Conservation (phyloP, 2,113 vertebrate genomes). For the Cheilinus undulatus region DNA sequence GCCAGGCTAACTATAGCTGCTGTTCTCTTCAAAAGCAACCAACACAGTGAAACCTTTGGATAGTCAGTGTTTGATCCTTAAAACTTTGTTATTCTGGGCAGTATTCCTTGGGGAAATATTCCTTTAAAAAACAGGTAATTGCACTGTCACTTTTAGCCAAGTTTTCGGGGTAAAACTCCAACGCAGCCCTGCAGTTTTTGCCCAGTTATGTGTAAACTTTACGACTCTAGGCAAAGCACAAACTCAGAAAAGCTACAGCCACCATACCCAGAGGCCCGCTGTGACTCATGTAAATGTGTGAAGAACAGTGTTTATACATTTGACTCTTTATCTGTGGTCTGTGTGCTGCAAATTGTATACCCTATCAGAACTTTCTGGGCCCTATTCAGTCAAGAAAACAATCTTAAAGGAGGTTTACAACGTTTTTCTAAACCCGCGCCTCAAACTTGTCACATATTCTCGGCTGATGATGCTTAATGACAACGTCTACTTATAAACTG, state of each 20-base stretch:
- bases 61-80: not conserved
- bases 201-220: constrained; percentile 9
- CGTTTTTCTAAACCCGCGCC: constrained; percentile 57
- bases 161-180: constrained; percentile 18
- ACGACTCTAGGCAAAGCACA: constrained; percentile 65
- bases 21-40: not conserved
- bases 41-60: not conserved
- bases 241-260: constrained; percentile 34
- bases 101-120: not conserved
- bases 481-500: constrained; percentile 45
- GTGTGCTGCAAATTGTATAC: constrained; percentile 31
- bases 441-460: constrained; percentile 52
- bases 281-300: constrained; percentile 24
- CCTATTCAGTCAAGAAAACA: constrained; percentile 60
- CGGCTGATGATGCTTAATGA: constrained; percentile 34
- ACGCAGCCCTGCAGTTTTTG: constrained; percentile 13
- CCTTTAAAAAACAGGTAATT: constrained; percentile 40
- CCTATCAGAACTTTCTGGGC: constrained; percentile 31
- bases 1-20: not conserved
- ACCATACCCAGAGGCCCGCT: constrained; percentile 21
- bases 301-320: constrained; percentile 25
- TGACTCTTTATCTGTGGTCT: constrained; percentile 27
- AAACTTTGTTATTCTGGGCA: constrained; percentile 4
- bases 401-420: constrained; percentile 63
- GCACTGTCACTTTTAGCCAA: constrained; percentile 69